Evolutionary conservation across 2,888 invertebrate genomes (phyloP).

Genomic region (Melieria crassipennis): DNA sequence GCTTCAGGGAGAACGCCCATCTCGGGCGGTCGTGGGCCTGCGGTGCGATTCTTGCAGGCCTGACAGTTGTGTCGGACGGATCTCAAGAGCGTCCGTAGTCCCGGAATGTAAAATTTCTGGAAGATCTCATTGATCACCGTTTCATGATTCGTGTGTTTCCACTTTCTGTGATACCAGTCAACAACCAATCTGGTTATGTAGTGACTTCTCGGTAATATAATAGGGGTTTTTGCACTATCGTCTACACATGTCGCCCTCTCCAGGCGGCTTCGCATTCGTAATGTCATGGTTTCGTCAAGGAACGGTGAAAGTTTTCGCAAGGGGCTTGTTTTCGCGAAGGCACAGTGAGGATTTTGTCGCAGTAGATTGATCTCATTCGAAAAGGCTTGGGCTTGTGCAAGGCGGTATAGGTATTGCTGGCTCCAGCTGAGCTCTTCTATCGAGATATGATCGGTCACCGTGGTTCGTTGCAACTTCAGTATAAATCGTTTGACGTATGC

Average conservation of each 20-base stretch:
- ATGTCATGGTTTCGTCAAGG: constrained; percentile 27
- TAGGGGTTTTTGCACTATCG: constrained; percentile 34
- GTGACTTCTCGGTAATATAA: constrained; percentile 35
- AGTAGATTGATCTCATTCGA: background rate
- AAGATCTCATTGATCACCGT: constrained; percentile 38
- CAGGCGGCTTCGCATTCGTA: constrained; percentile 39
- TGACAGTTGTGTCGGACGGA: constrained; percentile 35
- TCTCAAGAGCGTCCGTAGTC: constrained; percentile 35
- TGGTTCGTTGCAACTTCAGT: constrained; percentile 4
- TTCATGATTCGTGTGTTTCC: constrained; percentile 36
- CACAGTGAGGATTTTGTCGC: background rate
- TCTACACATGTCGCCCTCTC: constrained; percentile 32
- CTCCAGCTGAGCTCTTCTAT: constrained; percentile 8
- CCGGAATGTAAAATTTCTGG: constrained; percentile 30
- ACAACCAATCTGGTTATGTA: constrained; percentile 29
- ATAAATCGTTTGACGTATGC: background rate
- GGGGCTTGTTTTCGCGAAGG: constrained; percentile 1
- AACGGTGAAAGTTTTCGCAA: constrained; percentile 36
- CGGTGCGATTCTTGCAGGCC: constrained; percentile 24
- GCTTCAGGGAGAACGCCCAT: constrained; percentile 18
- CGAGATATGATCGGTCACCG: constrained; percentile 10
- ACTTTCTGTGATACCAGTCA: constrained; percentile 36
- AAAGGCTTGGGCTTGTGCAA: constrained; percentile 14
- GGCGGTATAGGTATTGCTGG: constrained; percentile 2
- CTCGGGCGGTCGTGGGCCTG: constrained; percentile 32